Percentiles rank a stretch among this genome's conserved stretches.
Conservation (phyloP, 2,797 vertebrate genomes). For the Lutjanus argentimaculatus region DNA sequence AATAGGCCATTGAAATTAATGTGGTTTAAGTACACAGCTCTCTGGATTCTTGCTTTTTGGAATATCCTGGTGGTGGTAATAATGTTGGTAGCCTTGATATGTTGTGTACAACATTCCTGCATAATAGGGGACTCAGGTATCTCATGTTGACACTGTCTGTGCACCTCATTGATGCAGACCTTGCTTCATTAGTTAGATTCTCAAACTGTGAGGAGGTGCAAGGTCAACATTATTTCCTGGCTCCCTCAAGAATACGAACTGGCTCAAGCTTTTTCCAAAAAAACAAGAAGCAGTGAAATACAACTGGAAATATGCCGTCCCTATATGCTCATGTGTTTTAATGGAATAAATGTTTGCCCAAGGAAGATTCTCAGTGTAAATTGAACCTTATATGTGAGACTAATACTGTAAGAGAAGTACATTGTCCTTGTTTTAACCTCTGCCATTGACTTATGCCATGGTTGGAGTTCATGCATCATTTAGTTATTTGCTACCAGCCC, state of each 20-base stretch:
- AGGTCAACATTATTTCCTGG: slow-evolving; percentile 76
- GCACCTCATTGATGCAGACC: slow-evolving; percentile 57
- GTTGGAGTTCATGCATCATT: slow-evolving; percentile 74
- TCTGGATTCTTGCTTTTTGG: slow-evolving; percentile 7
- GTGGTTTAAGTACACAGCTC: background rate
- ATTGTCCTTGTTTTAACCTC: slow-evolving; percentile 67
- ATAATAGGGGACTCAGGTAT: slow-evolving; percentile 49
- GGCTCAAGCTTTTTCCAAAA: slow-evolving; percentile 27
- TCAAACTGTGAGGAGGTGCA: slow-evolving; percentile 67
- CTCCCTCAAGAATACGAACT: slow-evolving; percentile 71
- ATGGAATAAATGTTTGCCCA: slow-evolving; percentile 31
- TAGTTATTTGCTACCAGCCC: slow-evolving; percentile 67
- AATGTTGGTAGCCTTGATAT: slow-evolving; percentile 21
- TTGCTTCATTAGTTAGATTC: slow-evolving; percentile 78
- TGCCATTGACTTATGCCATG: slow-evolving; percentile 54
- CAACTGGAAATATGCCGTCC: background rate
- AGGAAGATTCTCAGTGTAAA: slow-evolving; percentile 19
- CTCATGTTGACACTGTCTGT: slow-evolving; percentile 49
- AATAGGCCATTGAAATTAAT: background rate
- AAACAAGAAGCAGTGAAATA: slow-evolving; percentile 8
- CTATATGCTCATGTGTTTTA: slow-evolving; percentile 6
- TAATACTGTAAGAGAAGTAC: slow-evolving; percentile 34
- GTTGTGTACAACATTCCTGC: slow-evolving; percentile 32
- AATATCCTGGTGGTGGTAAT: slow-evolving; percentile 17
- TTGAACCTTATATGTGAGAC: slow-evolving; percentile 42